Conservation (phyloP, 2,888 invertebrate species). For the Xestia xanthographa region DNA sequence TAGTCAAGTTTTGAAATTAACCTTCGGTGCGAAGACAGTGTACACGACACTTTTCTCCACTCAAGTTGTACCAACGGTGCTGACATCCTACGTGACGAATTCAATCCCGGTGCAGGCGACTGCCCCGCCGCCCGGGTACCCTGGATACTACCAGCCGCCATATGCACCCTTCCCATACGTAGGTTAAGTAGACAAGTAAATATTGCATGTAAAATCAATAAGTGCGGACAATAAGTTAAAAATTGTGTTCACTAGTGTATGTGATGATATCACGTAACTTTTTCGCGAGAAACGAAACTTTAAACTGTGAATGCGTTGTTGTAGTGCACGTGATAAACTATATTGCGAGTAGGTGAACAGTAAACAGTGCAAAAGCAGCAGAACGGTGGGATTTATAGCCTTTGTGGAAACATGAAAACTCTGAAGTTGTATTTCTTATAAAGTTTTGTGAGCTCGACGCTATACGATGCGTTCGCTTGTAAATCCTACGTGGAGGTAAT, state of each 20-base stretch:
- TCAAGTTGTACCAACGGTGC: constrained; percentile 94
- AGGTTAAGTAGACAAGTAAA: constrained; percentile 87
- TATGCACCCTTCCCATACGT: constrained; percentile 94
- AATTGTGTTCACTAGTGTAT: constrained; percentile 73
- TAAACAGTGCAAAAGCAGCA: constrained; percentile 81
- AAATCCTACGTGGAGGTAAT: constrained; percentile 70
- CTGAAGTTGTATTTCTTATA: constrained; percentile 82
- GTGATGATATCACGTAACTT: constrained; percentile 74
- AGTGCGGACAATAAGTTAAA: constrained; percentile 66
- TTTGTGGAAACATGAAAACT: constrained; percentile 84
- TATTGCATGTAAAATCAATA: constrained; percentile 61
- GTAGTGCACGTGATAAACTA: constrained; percentile 83
- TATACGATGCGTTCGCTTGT: constrained; percentile 69
- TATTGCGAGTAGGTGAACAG: constrained; percentile 84
- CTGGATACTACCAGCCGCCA: constrained; percentile 94
- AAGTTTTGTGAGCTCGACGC: constrained; percentile 77
- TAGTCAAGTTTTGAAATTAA: constrained; percentile 95
- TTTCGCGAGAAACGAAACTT: constrained; percentile 73
- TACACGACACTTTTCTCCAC: constrained; percentile 96
- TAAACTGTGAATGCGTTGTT: constrained; percentile 79
- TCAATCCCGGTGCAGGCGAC: constrained; percentile 94
- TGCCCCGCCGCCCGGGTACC: constrained; percentile 90
- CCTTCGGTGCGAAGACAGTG: constrained; percentile 97
- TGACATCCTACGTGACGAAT: constrained; percentile 96
- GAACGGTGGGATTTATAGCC: constrained; percentile 83